A percentile compares a stretch with the other conserved stretches of the same genome.
Evolutionary conservation across 2,113 vertebrate species (phyloP).

Genomic region (Odobenus rosmarus): DNA sequence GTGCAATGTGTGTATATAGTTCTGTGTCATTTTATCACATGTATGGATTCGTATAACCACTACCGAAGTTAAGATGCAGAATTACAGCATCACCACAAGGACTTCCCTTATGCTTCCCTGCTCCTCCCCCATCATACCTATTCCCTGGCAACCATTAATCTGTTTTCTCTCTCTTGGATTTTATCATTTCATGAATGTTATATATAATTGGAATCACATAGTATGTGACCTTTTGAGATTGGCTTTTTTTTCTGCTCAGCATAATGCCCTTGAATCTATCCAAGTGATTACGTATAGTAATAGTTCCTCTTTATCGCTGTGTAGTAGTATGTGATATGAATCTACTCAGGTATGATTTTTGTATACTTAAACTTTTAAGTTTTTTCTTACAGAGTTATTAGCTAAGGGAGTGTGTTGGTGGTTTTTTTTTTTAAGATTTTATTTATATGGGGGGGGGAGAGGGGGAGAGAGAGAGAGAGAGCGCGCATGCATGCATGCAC

Average conservation of each 20-base stretch:
- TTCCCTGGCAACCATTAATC: no score
- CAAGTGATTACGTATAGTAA: not conserved
- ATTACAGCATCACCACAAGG: accelerated
- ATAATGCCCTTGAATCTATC: not conserved
- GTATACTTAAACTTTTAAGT: not conserved
- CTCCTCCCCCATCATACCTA: not conserved
- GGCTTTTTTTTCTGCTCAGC: not conserved
- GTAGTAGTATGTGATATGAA: not conserved
- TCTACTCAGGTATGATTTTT: not conserved
- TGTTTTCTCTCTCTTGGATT: not conserved
- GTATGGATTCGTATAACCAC: not conserved
- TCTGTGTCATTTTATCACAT: not conserved
- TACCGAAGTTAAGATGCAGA: not conserved
- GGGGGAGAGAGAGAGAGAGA: not conserved
- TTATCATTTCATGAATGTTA: not conserved
- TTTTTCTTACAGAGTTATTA: not conserved
- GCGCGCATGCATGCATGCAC: no score
- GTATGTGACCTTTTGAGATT: not conserved
- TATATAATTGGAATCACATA: not conserved
- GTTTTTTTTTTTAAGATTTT: not conserved
- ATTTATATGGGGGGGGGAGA: not conserved
- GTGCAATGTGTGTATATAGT: accelerated
- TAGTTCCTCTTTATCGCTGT: not conserved
- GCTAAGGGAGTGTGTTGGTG: not conserved
- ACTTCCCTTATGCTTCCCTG: not conserved